These are phyloP conservation scores for Busseola fusca DNA, from an alignment of 2,888 invertebrate genomes.

Conservation along the genomic window DNA sequence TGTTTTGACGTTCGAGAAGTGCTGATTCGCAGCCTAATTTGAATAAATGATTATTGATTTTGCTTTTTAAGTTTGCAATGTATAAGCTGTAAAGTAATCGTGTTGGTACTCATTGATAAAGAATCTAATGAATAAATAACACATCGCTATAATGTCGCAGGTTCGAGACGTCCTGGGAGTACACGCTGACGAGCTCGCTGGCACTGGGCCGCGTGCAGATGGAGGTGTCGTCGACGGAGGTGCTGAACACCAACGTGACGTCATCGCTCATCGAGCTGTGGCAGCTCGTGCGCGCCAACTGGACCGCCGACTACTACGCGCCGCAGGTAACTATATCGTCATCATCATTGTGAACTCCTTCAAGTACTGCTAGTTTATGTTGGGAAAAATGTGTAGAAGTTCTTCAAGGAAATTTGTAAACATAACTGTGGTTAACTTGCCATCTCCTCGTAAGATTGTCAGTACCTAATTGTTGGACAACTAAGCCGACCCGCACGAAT, in stretches of 20 bases:
- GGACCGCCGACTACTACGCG: constrained; percentile 94
- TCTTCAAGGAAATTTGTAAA: background rate
- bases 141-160: constrained; percentile 55
- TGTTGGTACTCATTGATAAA: background rate
- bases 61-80: background rate
- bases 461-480: background rate
- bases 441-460: background rate
- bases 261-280: constrained; percentile 95
- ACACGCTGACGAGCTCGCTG: constrained; percentile 88
- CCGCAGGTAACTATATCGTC: constrained; percentile 70
- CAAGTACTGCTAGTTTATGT: background rate
- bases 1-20: no score
- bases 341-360: background rate
- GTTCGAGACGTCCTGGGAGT: constrained; percentile 92
- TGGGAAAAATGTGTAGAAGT: background rate
- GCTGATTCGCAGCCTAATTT: no score
- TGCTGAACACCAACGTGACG: constrained; percentile 96
- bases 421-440: background rate
- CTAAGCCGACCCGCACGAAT: background rate
- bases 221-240: constrained; percentile 90
- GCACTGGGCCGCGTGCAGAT: constrained; percentile 90
- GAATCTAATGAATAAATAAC: background rate
- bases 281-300: constrained; percentile 94
- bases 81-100: background rate
- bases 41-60: no score